Base-by-base conservation (phyloP, 2,888 invertebrate genomes). In the Hypomecis atomaria region DNA sequence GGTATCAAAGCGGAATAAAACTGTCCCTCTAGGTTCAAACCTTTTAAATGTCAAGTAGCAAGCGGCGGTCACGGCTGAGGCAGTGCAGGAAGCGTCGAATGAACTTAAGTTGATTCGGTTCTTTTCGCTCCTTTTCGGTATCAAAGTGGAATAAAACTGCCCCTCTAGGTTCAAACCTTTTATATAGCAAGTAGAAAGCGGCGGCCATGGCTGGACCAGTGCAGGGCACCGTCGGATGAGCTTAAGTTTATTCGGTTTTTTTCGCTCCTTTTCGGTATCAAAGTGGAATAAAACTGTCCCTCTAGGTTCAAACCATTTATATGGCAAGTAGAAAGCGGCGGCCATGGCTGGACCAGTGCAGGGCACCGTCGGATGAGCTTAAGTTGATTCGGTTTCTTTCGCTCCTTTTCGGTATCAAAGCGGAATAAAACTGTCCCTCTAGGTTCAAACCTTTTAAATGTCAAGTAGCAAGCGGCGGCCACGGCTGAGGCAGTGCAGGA, bases 1-100 rank as follows among this genome's bases (percentile, higher is more conserved):
- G n/a, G n/a, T n/a, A n/a, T n/a, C n/a, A n/a, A n/a, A n/a, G n/a
- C n/a, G n/a, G n/a, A n/a, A n/a, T n/a, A n/a, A n/a, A n/a, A n/a
- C n/a, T n/a, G n/a, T n/a, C n/a, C n/a, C n/a, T n/a, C n/a, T n/a
- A n/a, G n/a, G n/a, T n/a, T n/a, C n/a, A n/a, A n/a, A n/a, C 70
- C 60, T 60, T 59, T 65, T 65, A 65, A 60, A 64, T 56, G 63
- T 48, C 58, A 42, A 55, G 43, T 49, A 45, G 52, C 57, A 23
- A 44, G 45, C 49, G 36, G 48, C 49, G 44, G 42, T 42, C 43
- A 56, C n/a, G 44, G 47, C 8, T 33, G 40, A n/a, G 11, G 6
- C 10, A 42, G 52, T 23, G 52, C 13, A 40, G 52, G 40, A 0
- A n/a, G 23, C 23, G 10, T 3, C 5, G 9, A 13, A 10, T n/a